phyloP scores from a whole-genome alignment of 2,797 vertebrate species.

The Oreochromis grahami region DNA sequence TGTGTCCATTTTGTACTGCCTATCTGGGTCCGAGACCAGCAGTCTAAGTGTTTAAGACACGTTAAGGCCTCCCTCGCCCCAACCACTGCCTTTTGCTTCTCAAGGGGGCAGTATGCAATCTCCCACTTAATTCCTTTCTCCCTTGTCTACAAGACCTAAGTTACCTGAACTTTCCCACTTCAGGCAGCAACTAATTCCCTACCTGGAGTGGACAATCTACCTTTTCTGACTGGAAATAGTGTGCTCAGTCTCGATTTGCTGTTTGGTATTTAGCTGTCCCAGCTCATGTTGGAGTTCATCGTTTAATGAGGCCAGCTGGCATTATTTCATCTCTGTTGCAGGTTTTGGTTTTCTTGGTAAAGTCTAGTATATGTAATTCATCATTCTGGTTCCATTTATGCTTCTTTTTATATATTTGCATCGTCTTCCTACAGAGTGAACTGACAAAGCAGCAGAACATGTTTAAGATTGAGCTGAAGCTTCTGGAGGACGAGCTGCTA shows the following conservation, averaged over 20 bases:
- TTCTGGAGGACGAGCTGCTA: slow-evolving; percentile 80
- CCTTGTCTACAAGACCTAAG: not conserved
- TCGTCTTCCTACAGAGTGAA: slow-evolving; percentile 61
- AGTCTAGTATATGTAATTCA: not conserved
- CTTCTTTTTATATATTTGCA: not conserved
- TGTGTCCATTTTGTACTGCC: not conserved
- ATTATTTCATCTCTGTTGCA: not conserved
- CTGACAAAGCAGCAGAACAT: slow-evolving; percentile 83
- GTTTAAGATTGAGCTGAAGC: slow-evolving; percentile 86
- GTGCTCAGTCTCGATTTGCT: not conserved
- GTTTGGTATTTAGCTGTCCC: not conserved
- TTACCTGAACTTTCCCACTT: not conserved
- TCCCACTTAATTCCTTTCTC: not conserved
- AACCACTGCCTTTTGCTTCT: not conserved
- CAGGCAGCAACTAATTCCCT: not conserved
- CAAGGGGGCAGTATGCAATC: not conserved
- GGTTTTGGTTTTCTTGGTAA: not conserved
- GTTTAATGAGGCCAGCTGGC: not conserved
- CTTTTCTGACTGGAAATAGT: not conserved
- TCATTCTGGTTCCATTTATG: not conserved
- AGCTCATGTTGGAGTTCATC: not conserved
- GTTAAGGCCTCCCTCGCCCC: not conserved
- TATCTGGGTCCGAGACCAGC: accelerated
- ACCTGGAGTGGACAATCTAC: not conserved
- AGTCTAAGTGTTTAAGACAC: not conserved